Evolutionary conservation across 1,140 invertebrate species (phyloP), one percentile per base, ranked within the genome.

Genomic region (Neoseiulus cucumeris): DNA sequence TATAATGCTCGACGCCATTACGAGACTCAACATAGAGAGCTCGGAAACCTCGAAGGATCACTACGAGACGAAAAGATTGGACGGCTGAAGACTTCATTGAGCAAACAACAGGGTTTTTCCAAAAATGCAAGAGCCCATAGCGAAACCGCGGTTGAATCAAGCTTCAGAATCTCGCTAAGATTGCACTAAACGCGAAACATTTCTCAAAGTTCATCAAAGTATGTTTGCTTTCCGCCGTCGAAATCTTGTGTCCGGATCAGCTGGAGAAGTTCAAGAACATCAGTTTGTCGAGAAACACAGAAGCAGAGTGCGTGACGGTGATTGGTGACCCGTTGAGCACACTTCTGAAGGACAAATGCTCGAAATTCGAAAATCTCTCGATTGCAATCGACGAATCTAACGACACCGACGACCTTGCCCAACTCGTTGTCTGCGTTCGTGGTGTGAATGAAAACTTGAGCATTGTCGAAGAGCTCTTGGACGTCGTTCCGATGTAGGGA

Each of bases 161-260:
- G 72, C 68, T 74, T 69, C 64, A 25, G 42, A 25, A 65, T 70
- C 7, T 42, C 66, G 41, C 30, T 59, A 39, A 28, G 42, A 68
- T 68, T 65, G 74, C 70, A 67, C 73, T 73, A 67, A 59, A 68
- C 70, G 68, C 70, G 64, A 73, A 73, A 68, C 69, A 69, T 67
- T 74, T 74, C 69, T 70, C 71, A 39, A 70, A 75, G 71, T 51
- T 73, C 47, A 66, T 73, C 64, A 74, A 74, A 71, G 55, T 70
- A 67, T 74, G 72, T 68, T 41, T 72, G 68, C 72, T 70, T 51
- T 68, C 70, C 69, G 72, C 72, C 67, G 72, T 68, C 45, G 69
- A 74, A 70, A 67, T 72, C 70, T 69, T 74, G 33, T 72, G 71
- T 70, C 71, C 72, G 44, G 65, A 70, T 67, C 68, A 70, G 66